phyloP scores from a whole-genome alignment of 2,113 vertebrate genomes.

The Acanthochromis polyacanthus region DNA sequence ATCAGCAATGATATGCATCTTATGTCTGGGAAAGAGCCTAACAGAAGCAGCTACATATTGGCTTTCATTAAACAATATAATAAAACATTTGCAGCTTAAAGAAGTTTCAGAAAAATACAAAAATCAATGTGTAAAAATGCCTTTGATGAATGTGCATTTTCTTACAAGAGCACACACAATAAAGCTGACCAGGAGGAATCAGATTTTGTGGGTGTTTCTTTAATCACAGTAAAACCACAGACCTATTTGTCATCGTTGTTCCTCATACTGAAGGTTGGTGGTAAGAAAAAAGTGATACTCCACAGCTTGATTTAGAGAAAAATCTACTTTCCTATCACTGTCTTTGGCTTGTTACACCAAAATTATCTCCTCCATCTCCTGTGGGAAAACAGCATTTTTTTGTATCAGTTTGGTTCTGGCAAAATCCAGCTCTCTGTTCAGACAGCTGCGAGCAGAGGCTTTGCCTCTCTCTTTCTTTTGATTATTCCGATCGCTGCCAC shows the following conservation, averaged over 20 bases:
- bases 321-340: constrained; percentile 13
- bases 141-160: constrained; percentile 53
- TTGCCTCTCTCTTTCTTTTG: constrained; percentile 26
- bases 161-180: constrained; percentile 36
- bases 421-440: constrained; percentile 13
- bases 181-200: constrained; percentile 39
- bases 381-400: constrained; percentile 30
- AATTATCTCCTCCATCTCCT: constrained; percentile 10
- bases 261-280: constrained; percentile 32
- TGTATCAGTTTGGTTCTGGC: constrained; percentile 27
- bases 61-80: not conserved
- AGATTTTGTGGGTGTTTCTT: constrained; percentile 43
- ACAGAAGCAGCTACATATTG: not conserved
- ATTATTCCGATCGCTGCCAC: constrained; percentile 31
- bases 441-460: constrained; percentile 15
- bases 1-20: no score
- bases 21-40: no score
- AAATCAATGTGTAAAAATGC: constrained; percentile 45
- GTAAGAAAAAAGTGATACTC: not conserved
- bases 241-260: constrained; percentile 54
- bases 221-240: constrained; percentile 45
- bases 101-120: constrained; percentile 14
- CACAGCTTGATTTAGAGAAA: not conserved
- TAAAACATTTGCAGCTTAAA: constrained; percentile 13
- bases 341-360: constrained; percentile 26